Percentiles rank a stretch among this genome's conserved stretches.
These are phyloP conservation scores for Mormyrops boulengeri DNA, from an alignment of 2,797 vertebrate genomes.

Conservation along the genomic window DNA sequence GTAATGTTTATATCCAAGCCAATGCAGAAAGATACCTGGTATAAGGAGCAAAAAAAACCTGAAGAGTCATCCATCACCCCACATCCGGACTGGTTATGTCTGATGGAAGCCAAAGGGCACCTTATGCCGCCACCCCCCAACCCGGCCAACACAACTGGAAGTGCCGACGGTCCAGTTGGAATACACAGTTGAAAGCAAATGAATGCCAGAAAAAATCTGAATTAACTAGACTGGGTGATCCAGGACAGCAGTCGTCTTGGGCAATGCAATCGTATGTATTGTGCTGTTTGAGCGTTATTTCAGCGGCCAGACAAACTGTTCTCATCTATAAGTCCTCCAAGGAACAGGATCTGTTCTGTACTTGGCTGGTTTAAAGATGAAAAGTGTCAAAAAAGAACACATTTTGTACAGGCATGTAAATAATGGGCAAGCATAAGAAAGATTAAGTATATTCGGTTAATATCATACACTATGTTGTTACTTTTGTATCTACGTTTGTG, in stretches of 20 bases:
- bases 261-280: background rate
- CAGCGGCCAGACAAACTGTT: background rate
- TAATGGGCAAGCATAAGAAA: background rate
- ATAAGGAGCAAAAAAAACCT: background rate
- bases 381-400: background rate
- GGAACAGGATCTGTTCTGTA: background rate
- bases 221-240: background rate
- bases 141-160: background rate
- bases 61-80: background rate
- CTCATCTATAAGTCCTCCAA: background rate
- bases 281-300: background rate
- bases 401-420: background rate
- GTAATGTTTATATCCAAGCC: background rate
- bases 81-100: background rate
- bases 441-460: background rate
- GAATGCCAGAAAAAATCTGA: background rate
- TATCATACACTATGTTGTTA: background rate
- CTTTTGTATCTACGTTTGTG: background rate
- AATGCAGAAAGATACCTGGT: background rate
- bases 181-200: background rate
- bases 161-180: background rate
- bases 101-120: background rate
- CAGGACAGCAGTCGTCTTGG: background rate
- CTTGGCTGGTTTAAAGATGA: background rate
- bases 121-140: background rate